Evolutionary conservation across 2,888 invertebrate genomes (phyloP), one percentile per base, ranked within the genome.

Genomic region (Auanema sp.): DNA sequence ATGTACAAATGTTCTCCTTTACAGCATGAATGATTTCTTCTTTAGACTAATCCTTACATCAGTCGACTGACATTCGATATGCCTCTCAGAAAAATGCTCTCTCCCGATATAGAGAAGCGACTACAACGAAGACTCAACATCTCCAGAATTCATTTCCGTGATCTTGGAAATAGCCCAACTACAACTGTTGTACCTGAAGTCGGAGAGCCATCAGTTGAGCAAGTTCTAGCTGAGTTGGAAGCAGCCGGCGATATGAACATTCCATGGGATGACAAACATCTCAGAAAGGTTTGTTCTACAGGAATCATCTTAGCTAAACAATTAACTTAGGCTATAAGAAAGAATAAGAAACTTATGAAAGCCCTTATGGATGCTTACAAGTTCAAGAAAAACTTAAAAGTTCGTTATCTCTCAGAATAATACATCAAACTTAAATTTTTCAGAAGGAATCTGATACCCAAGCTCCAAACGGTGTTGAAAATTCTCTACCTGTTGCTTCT

Each of bases 291-390:
- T 16, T n/a, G 47, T 47, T 47, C 4, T 47, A 16, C 4, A 12
- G 11, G 43, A 43, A 12, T 43, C 14, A 12, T n/a, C 43, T n/a
- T n/a, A 43, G 14, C 11, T 12, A 43, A 43, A 43, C 14, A 8
- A 24, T 6, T 23, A 12, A 14, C 12, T 12, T 21, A 60, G 60
- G 64, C 68, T 1, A 40, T 69, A 52, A 60, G 59, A 58, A 65
- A 65, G 55, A 72, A 72, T 25, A 52, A 67, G 24, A 72, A 69
- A 40, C 66, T 72, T 14, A 64, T 69, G 10, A 72, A 72, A 41
- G 43, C 69, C 1, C 33, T 72, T 11, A 62, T 72, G 3, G 72
- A 72, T 42, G 69, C 72, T 4, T 72, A 72, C 53, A 56, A 66
- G 42, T 56, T 58, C 16, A 57, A 62, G 23, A 58, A 65, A 40